phyloP scores from a whole-genome alignment of 1,140 invertebrate species.

The Bombus turneri region DNA sequence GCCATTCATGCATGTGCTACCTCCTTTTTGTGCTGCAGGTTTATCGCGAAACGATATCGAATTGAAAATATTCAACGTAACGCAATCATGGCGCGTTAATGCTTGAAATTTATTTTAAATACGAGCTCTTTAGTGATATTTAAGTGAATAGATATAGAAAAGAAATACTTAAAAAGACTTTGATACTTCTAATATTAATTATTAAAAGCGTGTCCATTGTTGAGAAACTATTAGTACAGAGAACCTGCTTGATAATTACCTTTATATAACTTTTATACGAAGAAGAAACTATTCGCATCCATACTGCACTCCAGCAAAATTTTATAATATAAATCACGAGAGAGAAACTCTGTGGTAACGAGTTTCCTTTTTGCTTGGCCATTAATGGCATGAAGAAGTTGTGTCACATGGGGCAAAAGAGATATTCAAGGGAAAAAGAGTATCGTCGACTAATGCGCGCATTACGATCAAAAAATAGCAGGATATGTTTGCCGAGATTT shows the following conservation, averaged over 20 bases:
- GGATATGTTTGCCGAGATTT: not conserved
- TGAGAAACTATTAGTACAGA: not conserved
- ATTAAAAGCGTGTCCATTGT: not conserved
- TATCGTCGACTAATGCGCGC: not conserved
- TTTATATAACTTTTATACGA: not conserved
- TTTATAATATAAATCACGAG: not conserved
- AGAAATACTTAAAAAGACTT: not conserved
- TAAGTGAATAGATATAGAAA: not conserved
- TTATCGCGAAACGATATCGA: not conserved
- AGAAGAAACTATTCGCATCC: too few species aligned
- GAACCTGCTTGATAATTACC: not conserved
- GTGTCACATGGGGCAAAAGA: not conserved
- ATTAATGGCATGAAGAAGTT: not conserved
- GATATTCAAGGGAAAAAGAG: too few species aligned
- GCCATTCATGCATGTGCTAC: not conserved
- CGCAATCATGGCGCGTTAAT: not conserved
- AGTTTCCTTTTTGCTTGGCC: slow-evolving; percentile 2
- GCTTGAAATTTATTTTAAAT: too few species aligned
- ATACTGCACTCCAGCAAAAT: not conserved
- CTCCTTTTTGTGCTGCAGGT: not conserved
- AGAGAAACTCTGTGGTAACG: not conserved
- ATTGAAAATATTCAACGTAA: not conserved
- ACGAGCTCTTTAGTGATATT: too few species aligned
- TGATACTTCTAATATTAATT: not conserved
- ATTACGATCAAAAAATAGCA: not conserved